These are phyloP conservation scores for Sebastes cheni DNA, from an alignment of 2,797 vertebrate genomes.

Conservation along the genomic window DNA sequence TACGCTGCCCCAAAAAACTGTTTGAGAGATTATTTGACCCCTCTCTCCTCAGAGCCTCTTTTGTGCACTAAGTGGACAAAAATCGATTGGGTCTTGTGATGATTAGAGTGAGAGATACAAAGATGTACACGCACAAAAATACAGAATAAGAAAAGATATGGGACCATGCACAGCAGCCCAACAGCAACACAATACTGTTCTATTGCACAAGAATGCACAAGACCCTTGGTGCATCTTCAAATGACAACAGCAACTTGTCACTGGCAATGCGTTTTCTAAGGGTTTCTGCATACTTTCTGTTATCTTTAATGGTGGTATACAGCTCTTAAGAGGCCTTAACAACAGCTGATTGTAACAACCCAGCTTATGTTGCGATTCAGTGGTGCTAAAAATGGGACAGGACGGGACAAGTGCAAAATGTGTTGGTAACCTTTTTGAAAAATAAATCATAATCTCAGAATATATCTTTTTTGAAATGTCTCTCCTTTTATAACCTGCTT, in stretches of 20 bases:
- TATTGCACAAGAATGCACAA: neutral
- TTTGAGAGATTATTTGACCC: slow-evolving; percentile 14
- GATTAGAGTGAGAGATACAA: neutral
- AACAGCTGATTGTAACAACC: neutral
- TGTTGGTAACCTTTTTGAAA: neutral
- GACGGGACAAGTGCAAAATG: neutral
- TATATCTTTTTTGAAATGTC: neutral
- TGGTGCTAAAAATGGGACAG: neutral
- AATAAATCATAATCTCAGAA: neutral
- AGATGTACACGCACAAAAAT: neutral
- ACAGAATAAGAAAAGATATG: neutral
- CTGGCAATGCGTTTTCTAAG: neutral
- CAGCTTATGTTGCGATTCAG: neutral
- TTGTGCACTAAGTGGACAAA: neutral
- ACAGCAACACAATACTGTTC: too few species aligned
- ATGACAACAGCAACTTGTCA: neutral
- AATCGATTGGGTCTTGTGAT: neutral
- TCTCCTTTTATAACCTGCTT: neutral
- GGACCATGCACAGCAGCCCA: neutral
- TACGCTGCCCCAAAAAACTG: neutral
- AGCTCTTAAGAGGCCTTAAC: neutral
- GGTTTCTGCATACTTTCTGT: neutral
- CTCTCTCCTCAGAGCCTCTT: neutral
- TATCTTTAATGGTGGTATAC: neutral
- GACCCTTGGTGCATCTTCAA: neutral